Percentiles rank a stretch among this genome's conserved stretches.
These are phyloP conservation scores for Python bivittatus DNA, from an alignment of 2,113 vertebrate species.

Conservation along the genomic window DNA sequence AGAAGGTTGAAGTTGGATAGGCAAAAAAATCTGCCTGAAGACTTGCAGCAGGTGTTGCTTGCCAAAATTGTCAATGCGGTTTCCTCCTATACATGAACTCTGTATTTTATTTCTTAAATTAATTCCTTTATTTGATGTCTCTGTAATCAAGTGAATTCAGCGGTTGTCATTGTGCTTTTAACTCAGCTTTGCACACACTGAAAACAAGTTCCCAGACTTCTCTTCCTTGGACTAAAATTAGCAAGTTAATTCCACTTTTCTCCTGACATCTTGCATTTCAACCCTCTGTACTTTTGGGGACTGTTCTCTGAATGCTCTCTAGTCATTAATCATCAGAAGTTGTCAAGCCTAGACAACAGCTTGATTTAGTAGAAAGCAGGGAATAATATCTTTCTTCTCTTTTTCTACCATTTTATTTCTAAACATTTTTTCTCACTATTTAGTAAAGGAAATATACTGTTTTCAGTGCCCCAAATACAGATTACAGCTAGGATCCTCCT, in stretches of 20 bases:
- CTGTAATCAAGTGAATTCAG: background rate
- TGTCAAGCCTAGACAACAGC: background rate
- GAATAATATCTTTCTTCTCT: background rate
- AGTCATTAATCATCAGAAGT: background rate
- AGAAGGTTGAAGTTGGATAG: background rate
- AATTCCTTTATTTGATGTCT: background rate
- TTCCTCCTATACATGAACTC: background rate
- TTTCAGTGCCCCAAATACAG: background rate
- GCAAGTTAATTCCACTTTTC: background rate
- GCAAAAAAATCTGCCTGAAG: background rate
- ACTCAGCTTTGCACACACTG: background rate
- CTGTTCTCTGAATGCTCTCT: background rate
- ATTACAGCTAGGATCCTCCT: background rate
- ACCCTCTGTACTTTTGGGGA: background rate
- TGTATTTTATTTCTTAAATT: background rate
- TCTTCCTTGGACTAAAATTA: background rate
- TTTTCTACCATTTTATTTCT: background rate
- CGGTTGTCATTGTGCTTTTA: background rate
- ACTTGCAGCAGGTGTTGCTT: background rate
- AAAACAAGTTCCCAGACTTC: background rate
- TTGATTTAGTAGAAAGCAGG: background rate
- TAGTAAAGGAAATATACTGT: background rate
- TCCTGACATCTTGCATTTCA: slow-evolving; percentile 1
- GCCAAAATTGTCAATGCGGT: background rate
- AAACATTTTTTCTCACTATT: background rate